Evolutionary conservation across 1,140 invertebrate species (phyloP).

Genomic region (Polypedilum vanderplanki): DNA sequence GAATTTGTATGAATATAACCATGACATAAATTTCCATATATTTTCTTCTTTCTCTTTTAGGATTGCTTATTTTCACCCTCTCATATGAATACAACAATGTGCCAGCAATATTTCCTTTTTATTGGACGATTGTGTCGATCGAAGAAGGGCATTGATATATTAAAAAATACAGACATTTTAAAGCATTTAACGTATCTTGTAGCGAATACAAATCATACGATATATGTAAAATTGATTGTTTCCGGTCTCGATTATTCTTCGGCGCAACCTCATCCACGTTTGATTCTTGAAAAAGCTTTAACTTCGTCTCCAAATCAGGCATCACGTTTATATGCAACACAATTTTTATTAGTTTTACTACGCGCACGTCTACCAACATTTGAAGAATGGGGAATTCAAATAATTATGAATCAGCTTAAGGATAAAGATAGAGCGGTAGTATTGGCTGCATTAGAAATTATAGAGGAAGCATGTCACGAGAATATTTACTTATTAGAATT

Average conservation of each 20-base stretch:
- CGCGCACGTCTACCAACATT: constrained; percentile 62
- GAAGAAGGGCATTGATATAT: constrained; percentile 60
- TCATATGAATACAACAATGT: constrained; percentile 78
- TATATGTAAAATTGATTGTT: constrained; percentile 86
- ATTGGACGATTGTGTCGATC: constrained; percentile 77
- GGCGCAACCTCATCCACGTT: constrained; percentile 49
- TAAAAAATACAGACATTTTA: constrained; percentile 72
- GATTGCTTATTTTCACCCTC: constrained; percentile 84
- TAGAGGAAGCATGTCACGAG: constrained; percentile 90
- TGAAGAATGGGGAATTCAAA: constrained; percentile 72
- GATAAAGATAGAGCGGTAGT: constrained; percentile 71
- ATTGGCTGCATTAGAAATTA: constrained; percentile 66
- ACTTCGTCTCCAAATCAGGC: constrained; percentile 51
- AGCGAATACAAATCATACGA: constrained; percentile 75
- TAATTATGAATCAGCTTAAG: constrained; percentile 72
- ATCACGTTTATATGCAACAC: constrained; percentile 80
- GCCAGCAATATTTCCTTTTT: constrained; percentile 90
- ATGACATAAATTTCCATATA: neutral
- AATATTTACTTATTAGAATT: constrained; percentile 72
- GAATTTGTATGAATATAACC: neutral
- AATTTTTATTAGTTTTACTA: constrained; percentile 78
- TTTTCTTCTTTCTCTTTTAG: constrained; percentile 46
- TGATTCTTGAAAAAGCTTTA: constrained; percentile 64
- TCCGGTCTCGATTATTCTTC: constrained; percentile 82
- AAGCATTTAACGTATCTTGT: constrained; percentile 69